phyloP scores from a whole-genome alignment of 2,888 invertebrate species.

The Scrobipalpa atriplicella region DNA sequence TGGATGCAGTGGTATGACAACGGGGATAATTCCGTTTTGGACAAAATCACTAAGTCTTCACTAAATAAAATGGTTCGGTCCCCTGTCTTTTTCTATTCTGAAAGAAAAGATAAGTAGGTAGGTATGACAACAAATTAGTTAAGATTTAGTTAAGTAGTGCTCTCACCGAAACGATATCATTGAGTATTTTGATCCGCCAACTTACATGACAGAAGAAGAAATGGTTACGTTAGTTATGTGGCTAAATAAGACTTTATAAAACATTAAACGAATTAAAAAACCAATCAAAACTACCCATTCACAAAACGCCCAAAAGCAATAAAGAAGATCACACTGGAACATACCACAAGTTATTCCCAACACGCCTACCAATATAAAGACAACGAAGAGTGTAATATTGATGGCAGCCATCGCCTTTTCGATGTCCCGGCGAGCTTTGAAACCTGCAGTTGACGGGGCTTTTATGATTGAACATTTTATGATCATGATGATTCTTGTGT shows the following conservation, averaged over 20 bases:
- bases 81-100: too few relatives aligned
- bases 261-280: not conserved
- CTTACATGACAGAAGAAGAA: too few relatives aligned
- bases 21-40: too few relatives aligned
- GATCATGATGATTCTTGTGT: slow-evolving; percentile 14
- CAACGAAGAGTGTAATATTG: slow-evolving; percentile 32
- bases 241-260: not conserved
- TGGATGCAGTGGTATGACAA: too few relatives aligned
- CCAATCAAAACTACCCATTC: not conserved
- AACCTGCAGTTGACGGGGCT: slow-evolving; percentile 6
- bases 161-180: too few relatives aligned
- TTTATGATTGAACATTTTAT: slow-evolving; percentile 9
- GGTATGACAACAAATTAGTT: too few relatives aligned
- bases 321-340: slow-evolving; percentile 31
- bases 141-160: too few relatives aligned
- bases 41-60: too few relatives aligned
- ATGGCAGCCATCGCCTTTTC: slow-evolving; percentile 27
- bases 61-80: too few relatives aligned
- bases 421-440: slow-evolving; percentile 17
- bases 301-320: slow-evolving; percentile 26
- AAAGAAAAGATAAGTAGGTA: too few relatives aligned
- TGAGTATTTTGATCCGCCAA: too few relatives aligned
- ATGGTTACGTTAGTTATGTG: too few relatives aligned
- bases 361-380: slow-evolving; percentile 30
- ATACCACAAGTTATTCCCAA: slow-evolving; percentile 25